Base-by-base conservation (phyloP, 2,888 invertebrate genomes). In the Zhuqinia jingwanae region DNA sequence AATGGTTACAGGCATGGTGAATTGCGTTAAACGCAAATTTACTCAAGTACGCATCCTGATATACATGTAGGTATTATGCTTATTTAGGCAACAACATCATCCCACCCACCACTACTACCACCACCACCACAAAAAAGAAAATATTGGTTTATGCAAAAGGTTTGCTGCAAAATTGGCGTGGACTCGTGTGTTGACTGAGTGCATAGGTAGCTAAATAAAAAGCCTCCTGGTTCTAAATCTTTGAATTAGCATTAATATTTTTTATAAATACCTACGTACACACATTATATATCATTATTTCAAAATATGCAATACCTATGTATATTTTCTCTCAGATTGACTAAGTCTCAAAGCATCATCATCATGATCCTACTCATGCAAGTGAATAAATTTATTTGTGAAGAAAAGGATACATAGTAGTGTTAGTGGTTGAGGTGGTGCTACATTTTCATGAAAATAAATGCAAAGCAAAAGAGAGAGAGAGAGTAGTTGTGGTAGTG, bases 181-280 rank as follows among this genome's bases (percentile, higher is more conserved):
- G 17, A n/a, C 47, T 47, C 53, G 15, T n/a, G 53, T 53, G 53
- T 17, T 11, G 36, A 17, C n/a, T 36, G 36, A 13, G 8, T 36
- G 17, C 10, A 17, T 63, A 30, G 63, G 36, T 36, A 50, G 50
- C 6, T 73, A 10, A 36, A 45, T 76, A 68, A 76, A 65, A 84
- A 65, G 83, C 77, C 68, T 84, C 11, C 53, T 65, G 65, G 47
- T 84, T 30, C 47, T 78, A 85, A 78, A 78, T 85, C 78, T 73
- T 65, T 25, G 10, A 22, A 53, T 84, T 76, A 75, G 73, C 63
- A 79, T 65, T 50, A 82, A 36, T 36, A 36, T 60, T 58, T 30
- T 53, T 50, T 50, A n/a, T n/a, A n/a, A n/a, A n/a, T 50, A 13
- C 50, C 50, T n/a, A 50, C 13, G n/a, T 42, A 22, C 27, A 15